A percentile compares a stretch with the other conserved stretches of the same genome.
phyloP scores from a whole-genome alignment of 1,140 invertebrate genomes.

The Macrotrachela quadricornifera region DNA sequence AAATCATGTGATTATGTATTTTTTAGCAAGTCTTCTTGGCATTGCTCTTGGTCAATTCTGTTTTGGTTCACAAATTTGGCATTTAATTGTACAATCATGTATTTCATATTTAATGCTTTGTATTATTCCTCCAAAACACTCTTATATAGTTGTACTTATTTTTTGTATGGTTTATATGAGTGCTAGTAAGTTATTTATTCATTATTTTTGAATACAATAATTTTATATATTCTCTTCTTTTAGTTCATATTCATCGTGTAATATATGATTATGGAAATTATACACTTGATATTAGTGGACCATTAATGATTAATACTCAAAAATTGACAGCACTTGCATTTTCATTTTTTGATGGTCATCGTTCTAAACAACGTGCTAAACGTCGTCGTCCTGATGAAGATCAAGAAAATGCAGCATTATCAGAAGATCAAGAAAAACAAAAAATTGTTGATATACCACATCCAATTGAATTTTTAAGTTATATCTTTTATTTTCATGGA shows the following conservation, averaged over 20 bases:
- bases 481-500: conserved; percentile 10
- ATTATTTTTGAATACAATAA: conserved; percentile 13
- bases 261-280: conserved; percentile 66
- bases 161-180: neutral
- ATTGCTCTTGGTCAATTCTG: conserved; percentile 6
- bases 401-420: neutral
- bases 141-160: neutral
- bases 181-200: neutral
- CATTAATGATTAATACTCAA: conserved; percentile 90
- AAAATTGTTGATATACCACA: neutral
- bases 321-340: conserved; percentile 78
- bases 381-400: neutral
- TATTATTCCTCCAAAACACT: conserved; percentile 9
- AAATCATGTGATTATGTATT: too few species aligned
- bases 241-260: conserved; percentile 67
- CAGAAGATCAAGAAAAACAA: neutral
- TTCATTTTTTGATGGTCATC: conserved; percentile 58
- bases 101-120: conserved; percentile 19
- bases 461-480: conserved; percentile 8
- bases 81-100: conserved; percentile 16
- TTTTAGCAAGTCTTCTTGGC: neutral
- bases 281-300: conserved; percentile 69
- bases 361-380: neutral
- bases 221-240: conserved; percentile 40
- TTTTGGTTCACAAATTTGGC: conserved; percentile 15